These are phyloP conservation scores for Cuniculus paca DNA, from an alignment of 2,797 vertebrate species.

Conservation along the genomic window DNA sequence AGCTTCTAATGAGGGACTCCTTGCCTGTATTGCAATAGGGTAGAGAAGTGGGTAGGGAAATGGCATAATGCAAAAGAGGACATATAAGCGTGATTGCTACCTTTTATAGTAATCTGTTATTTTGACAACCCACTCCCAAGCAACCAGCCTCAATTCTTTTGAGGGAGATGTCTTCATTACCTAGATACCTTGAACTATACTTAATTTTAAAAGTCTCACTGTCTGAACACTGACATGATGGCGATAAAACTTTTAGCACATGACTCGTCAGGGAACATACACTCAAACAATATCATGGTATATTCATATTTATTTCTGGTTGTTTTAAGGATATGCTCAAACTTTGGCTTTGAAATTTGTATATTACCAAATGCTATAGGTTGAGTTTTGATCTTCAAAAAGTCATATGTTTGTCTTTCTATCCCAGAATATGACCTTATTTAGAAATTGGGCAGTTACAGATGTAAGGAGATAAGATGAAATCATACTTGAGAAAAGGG, in stretches of 20 bases:
- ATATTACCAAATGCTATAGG: background rate
- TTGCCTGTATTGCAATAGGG: background rate
- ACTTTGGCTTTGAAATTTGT: background rate
- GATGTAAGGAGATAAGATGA: background rate
- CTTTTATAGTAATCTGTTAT: background rate
- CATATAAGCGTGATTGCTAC: background rate
- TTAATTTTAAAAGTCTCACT: background rate
- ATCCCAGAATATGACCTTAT: background rate
- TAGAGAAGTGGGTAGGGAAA: background rate
- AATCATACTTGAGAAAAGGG: background rate
- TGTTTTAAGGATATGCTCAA: background rate
- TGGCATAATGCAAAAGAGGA: background rate
- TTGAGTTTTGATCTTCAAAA: background rate
- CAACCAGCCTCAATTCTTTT: background rate
- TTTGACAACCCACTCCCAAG: background rate
- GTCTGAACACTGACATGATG: background rate
- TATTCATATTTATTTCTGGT: background rate
- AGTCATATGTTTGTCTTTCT: background rate
- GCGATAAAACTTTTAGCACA: background rate
- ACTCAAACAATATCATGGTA: background rate
- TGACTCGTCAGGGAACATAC: background rate
- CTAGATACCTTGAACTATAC: background rate
- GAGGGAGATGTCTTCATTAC: background rate
- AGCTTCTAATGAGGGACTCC: background rate
- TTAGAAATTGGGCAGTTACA: background rate